Percentiles rank a stretch among this genome's conserved stretches.
phyloP scores from a whole-genome alignment of 2,888 invertebrate genomes.

The Trilocha varians region DNA sequence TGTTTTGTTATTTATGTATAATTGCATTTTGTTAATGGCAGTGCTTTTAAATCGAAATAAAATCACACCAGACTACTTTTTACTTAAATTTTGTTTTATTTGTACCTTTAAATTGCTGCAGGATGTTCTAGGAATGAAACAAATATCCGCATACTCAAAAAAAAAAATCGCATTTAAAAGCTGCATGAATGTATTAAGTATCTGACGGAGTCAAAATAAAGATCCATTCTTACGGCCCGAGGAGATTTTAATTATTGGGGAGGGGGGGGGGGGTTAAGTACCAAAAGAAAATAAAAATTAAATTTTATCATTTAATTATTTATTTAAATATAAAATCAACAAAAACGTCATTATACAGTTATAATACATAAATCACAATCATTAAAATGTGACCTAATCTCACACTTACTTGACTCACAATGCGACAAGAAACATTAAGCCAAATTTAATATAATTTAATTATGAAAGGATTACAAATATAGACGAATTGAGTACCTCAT shows the following conservation, averaged over 20 bases:
- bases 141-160: no score
- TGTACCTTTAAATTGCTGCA: neutral
- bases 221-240: no score
- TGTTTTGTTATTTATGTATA: slow-evolving; percentile 16
- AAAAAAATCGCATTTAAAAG: no score
- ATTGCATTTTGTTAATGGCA: slow-evolving; percentile 1
- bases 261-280: no score
- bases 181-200: no score
- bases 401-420: neutral
- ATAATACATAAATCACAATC: neutral
- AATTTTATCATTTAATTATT: neutral
- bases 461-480: no score
- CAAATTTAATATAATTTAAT: no score
- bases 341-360: neutral
- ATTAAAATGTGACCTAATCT: neutral
- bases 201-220: no score
- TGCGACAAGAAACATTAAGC: neutral
- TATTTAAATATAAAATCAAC: neutral
- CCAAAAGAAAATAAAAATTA: no score
- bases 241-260: no score
- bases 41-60: slow-evolving; percentile 1
- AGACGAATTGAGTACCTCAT: no score
- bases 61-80: slow-evolving; percentile 1
- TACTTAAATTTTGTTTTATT: slow-evolving; percentile 9
- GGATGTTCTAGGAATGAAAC: no score